Percentiles rank a stretch among this genome's conserved stretches.
phyloP scores from a whole-genome alignment of 2,888 invertebrate species.

The Eupeodes latifasciatus region DNA sequence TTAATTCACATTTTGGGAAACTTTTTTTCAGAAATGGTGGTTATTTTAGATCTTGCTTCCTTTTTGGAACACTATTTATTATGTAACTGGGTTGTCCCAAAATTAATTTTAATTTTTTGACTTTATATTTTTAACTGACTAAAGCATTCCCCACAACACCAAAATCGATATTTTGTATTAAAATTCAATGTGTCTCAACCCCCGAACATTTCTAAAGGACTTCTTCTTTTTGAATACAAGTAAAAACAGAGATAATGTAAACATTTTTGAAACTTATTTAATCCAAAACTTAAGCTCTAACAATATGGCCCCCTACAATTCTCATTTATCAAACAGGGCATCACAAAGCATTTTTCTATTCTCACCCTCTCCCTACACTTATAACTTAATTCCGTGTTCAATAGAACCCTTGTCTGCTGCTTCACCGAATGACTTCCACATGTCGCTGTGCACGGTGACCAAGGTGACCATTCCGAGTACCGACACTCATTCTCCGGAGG shows the following conservation, averaged over 20 bases:
- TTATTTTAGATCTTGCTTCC: no score
- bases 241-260: background rate
- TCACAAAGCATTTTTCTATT: constrained; percentile 82
- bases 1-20: no score
- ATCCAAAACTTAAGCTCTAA: constrained; percentile 28
- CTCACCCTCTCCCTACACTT: constrained; percentile 83
- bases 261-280: background rate
- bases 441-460: constrained; percentile 88
- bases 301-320: constrained; percentile 74
- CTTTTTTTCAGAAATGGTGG: no score
- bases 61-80: no score
- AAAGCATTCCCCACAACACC: no score
- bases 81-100: no score
- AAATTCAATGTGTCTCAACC: no score
- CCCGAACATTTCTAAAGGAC: no score
- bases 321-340: constrained; percentile 81
- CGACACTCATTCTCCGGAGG: constrained; percentile 85
- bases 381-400: constrained; percentile 81
- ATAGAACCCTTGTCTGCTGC: constrained; percentile 85
- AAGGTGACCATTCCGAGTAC: constrained; percentile 88
- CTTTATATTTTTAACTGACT: no score
- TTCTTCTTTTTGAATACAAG: background rate
- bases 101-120: no score
- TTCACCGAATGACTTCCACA: constrained; percentile 87
- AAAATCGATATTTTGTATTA: no score